A percentile compares a stretch with the other conserved stretches of the same genome.
phyloP scores from a whole-genome alignment of 2,113 vertebrate genomes.

The Orthochromis indermauri region DNA sequence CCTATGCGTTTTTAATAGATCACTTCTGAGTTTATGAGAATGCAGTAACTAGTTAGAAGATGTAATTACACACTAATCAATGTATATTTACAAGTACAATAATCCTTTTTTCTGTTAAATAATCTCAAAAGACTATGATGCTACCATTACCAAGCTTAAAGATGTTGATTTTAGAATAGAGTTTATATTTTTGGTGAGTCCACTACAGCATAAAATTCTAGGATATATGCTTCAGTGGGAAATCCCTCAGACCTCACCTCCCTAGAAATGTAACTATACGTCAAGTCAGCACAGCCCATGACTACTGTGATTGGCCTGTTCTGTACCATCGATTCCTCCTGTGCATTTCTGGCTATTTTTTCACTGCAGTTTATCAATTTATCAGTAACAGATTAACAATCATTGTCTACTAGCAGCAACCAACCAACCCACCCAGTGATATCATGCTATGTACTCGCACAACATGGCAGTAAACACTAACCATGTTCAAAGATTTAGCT shows the following conservation, averaged over 20 bases:
- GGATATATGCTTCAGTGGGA: not conserved
- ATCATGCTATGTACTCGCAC: not conserved
- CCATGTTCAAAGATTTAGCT: not conserved
- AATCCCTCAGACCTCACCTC: not conserved
- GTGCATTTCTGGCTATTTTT: not conserved
- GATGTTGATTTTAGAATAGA: not conserved
- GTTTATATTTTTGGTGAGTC: not conserved
- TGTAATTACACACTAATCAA: not conserved
- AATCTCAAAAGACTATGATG: not conserved
- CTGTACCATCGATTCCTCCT: not conserved
- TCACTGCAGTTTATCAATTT: not conserved
- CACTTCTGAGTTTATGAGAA: not conserved
- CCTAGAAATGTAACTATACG: not conserved
- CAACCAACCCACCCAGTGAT: not conserved
- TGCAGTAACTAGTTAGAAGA: not conserved
- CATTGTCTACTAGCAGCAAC: not conserved
- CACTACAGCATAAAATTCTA: not conserved
- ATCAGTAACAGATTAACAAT: not conserved
- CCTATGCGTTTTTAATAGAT: not conserved
- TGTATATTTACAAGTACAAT: not conserved
- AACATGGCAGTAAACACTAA: not conserved
- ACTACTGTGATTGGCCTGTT: not conserved
- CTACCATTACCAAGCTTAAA: not conserved
- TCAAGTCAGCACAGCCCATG: not conserved
- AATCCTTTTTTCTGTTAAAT: not conserved